Base-by-base conservation (phyloP, 1,140 invertebrate species). In the Scaptodrosophila lebanonensis region DNA sequence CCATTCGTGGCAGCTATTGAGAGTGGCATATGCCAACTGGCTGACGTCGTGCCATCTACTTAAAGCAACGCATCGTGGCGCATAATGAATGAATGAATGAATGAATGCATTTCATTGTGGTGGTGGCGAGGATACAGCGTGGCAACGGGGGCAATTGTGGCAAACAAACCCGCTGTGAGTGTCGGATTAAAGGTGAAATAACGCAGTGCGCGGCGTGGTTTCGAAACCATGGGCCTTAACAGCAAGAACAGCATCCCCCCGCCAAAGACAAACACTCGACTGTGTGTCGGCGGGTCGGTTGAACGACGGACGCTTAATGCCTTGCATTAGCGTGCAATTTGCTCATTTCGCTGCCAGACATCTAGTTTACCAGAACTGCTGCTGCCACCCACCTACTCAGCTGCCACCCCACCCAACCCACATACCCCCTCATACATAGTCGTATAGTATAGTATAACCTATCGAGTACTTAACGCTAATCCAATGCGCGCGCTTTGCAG, bases 311-410 rank as follows among this genome's bases (percentile, higher is more conserved):
- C 47, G 72, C 68, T 68, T 77, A 79, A 77, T 82, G 66, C 75
- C 58, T 54, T 64, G 75, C 75, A 82, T 82, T 82, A 82, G 75
- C 76, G 66, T 82, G 70, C 75, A 82, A 82, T 82, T 82, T 82
- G 75, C 75, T 82, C 75, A 82, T 82, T 82, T 82, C 13, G 13
- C n/a, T n/a, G n/a, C 60, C 73, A 72, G 73, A 44, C 72, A 76
- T 58, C 52, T 59, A 63, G 40, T 62, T 61, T 63, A 48, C 20
- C 25, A 22, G 30, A 16, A 36, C n/a, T n/a, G n/a, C n/a, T n/a
- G n/a, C n/a, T n/a, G n/a, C n/a, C n/a, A n/a, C n/a, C n/a, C n/a
- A n/a, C n/a, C n/a, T n/a, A n/a, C n/a, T n/a, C n/a, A n/a, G n/a
- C n/a, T n/a, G n/a, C n/a, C n/a, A 22, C 6, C 29, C 12, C 30